phyloP scores from a whole-genome alignment of 2,888 invertebrate species.

The Acrobasis repandana region DNA sequence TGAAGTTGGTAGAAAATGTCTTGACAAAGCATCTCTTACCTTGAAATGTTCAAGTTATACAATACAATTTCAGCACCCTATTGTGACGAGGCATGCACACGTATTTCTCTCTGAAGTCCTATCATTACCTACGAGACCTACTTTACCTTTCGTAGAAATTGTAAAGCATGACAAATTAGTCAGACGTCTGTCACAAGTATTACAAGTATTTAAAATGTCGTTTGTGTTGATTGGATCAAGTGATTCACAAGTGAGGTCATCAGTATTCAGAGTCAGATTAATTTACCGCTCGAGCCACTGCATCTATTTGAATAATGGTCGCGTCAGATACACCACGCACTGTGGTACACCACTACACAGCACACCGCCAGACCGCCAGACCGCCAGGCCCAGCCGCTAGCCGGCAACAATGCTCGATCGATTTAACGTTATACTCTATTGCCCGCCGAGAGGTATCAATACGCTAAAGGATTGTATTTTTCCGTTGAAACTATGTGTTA shows the following conservation, averaged over 20 bases:
- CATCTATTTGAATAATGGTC: slow-evolving; percentile 6
- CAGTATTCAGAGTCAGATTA: slow-evolving; percentile 17
- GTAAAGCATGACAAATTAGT: neutral
- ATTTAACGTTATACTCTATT: slow-evolving; percentile 2
- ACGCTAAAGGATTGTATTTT: neutral
- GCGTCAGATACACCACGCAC: neutral
- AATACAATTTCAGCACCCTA: too few species aligned
- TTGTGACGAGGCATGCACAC: too few species aligned
- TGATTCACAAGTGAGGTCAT: slow-evolving; percentile 13
- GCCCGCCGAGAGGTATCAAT: neutral
- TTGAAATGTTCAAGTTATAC: too few species aligned
- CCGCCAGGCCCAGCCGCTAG: neutral
- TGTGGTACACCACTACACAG: neutral
- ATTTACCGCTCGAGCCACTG: slow-evolving; percentile 10
- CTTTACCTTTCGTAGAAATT: slow-evolving; percentile 7
- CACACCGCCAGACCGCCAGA: neutral
- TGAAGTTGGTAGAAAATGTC: too few species aligned
- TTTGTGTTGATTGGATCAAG: slow-evolving; percentile 10
- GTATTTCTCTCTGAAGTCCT: neutral
- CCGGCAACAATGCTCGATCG: neutral
- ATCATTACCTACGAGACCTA: neutral
- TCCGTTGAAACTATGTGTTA: neutral
- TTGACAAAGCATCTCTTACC: too few species aligned
- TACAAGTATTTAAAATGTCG: slow-evolving; percentile 3
- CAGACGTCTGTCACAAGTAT: neutral